Evolutionary conservation across 1,140 invertebrate species (phyloP).

Genomic region (Laupala kohalensis): DNA sequence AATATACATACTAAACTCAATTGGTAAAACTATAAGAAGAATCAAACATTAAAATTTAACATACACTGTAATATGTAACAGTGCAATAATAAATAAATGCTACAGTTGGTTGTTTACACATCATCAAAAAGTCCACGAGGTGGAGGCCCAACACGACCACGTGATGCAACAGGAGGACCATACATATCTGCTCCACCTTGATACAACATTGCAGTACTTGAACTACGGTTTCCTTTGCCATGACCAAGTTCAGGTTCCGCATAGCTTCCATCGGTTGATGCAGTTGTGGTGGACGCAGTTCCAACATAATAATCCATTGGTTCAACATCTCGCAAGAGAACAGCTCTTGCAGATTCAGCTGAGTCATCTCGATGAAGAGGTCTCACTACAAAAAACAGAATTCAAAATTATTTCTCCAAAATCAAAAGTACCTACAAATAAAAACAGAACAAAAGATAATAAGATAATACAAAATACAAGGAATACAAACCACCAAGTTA

Average conservation of each 20-base stretch:
- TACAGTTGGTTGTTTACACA: constrained; percentile 32
- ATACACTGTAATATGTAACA: no score
- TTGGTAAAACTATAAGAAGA: no score
- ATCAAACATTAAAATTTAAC: no score
- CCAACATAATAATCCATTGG: constrained; percentile 45
- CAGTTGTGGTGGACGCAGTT: constrained; percentile 3
- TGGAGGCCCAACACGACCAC: constrained; percentile 28
- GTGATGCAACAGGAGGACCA: constrained; percentile 28
- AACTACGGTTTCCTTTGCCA: constrained; percentile 15
- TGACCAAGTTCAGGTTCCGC: constrained; percentile 18
- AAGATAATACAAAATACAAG: constrained; percentile 3
- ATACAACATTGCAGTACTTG: constrained; percentile 20
- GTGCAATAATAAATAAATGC: no score
- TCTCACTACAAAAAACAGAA: constrained; percentile 25
- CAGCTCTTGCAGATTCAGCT: constrained; percentile 43
- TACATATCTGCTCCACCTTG: constrained; percentile 28
- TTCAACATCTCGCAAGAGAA: constrained; percentile 45
- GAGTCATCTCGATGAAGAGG: constrained; percentile 35
- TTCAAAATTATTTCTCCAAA: constrained; percentile 5
- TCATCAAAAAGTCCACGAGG: constrained; percentile 78
- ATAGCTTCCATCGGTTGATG: constrained; percentile 15
- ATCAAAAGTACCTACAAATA: not conserved
- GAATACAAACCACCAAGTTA: not conserved
- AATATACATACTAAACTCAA: constrained; percentile 17
- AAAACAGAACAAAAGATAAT: not conserved